Base-by-base conservation (phyloP, 2,888 invertebrate genomes). In the Anthoptus insignis region DNA sequence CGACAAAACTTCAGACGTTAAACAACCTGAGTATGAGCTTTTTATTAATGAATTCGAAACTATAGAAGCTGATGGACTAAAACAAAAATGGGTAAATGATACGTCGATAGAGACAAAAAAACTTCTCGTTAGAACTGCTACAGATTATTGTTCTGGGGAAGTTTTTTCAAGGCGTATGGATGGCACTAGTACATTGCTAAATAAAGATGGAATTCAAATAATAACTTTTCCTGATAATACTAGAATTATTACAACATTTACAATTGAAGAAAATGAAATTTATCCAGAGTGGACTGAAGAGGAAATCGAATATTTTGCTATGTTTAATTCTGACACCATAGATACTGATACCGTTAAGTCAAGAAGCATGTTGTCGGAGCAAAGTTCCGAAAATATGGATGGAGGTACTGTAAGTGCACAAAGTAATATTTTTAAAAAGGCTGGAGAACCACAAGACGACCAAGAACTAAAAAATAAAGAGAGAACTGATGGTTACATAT, bases 81-180 rank as follows among this genome's bases (percentile, higher is more conserved):
- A 82, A 70, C 82, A 88, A 75, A 83, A 78, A 64, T 89, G 88
- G 83, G 68, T 81, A 22, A 71, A 82, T 24, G 79, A 86, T 64
- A 70, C 67, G 37, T 69, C 79, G 21, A 70, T 70, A 67, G 70
- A 80, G 50, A 76, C 85, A 57, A 89, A 91, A 75, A 87, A 84
- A 65, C 67, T 91, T 22, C 74, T 91, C 2, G 82, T 87, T 54
- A 83, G 86, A 64, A 90, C 88, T 13, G 90, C 90, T n/a, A 88
- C 88, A 13, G 91, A 93, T 76, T 90, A 81, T 76, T 85, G 82
- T 66, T 68, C 86, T 50, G 88, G 87, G 11, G 92, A 93, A 80
- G 75, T 91, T 67, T 91, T 87, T 79, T 86, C 89, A 5, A 87
- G 84, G 32, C 83, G 92, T 19, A 87, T 87, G 82, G 93, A 91